Base-by-base conservation (phyloP, 2,888 invertebrate species). In the Chirona hameri region DNA sequence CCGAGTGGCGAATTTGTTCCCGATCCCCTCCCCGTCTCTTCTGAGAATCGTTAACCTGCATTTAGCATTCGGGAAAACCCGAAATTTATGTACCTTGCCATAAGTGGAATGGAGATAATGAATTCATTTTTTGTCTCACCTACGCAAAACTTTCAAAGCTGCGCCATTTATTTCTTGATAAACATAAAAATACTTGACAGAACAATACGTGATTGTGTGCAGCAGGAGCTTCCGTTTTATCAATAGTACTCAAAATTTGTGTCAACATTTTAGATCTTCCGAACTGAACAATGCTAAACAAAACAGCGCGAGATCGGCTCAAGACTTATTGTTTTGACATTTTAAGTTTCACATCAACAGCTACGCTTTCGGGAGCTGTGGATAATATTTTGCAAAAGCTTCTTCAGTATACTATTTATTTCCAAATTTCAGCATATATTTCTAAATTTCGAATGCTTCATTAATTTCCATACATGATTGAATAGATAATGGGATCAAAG, bases 271-370 rank as follows among this genome's bases (percentile, higher is more conserved):
- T 39, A 39, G 31, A 7, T 46, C 46, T 24, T 21, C 76, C 3
- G 1, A 39, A 46, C 4, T 39, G 27, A 76, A 46, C 46, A 24
- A 15, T 24, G 0, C 1, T 15, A 24, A 1, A 10, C 31, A 7
- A 24, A 24, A 21, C 15, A 9, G 76, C 76, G 27, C 76, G 76
- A 76, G 76, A 46, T 76, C 21, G 2, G 46, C 76, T 76, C 76
- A 76, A 46, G 76, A 76, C 39, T 76, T 46, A 76, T 76, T 39
- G 76, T 76, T 76, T 76, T 76, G 76, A 46, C 76, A 46, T 76
- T n/a, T 76, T 24, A 31, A 31, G 18, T 29, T 31, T 15, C 15
- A 72, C 5, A 72, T 72, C 18, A 27, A 31, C 14, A 2, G 31
- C 15, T 18, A 72, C 7, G 27, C 2, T 29, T 72, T 14, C 18